These are phyloP conservation scores for Phortica okadai DNA, from an alignment of 2,888 invertebrate genomes.

Conservation along the genomic window DNA sequence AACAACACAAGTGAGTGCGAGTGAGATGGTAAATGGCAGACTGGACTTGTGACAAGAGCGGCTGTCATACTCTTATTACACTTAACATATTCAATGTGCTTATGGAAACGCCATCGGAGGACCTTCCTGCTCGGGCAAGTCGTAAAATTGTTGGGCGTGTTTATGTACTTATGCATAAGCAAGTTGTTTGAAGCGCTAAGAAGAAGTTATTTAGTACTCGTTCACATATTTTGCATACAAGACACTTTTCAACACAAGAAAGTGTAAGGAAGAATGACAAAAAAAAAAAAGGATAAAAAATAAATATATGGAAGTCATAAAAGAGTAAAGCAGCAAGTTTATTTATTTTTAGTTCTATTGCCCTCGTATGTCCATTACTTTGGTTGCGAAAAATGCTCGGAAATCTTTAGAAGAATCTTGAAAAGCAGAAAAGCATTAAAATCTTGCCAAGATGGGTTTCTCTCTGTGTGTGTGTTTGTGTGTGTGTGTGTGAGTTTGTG, in stretches of 20 bases:
- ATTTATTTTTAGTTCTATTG: not conserved
- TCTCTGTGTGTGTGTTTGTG: slow-evolving; percentile 5
- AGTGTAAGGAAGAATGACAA: not conserved
- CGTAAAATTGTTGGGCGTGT: slow-evolving; percentile 22
- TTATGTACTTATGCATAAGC: slow-evolving; percentile 15
- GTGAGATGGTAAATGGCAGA: not conserved
- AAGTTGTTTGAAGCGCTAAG: not conserved
- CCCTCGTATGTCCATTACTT: not conserved
- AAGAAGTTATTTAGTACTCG: slow-evolving; percentile 27
- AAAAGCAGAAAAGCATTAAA: slow-evolving; percentile 16
- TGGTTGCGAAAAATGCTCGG: not conserved
- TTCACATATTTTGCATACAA: slow-evolving; percentile 23
- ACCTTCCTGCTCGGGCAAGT: not conserved
- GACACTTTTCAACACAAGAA: slow-evolving; percentile 15
- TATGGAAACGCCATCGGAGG: not conserved
- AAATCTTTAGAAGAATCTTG: slow-evolving; percentile 26
- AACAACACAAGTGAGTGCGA: not conserved
- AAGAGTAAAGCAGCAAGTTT: not conserved
- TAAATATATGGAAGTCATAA: not conserved
- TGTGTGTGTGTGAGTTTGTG: not conserved
- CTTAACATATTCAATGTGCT: not conserved
- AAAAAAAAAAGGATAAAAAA: slow-evolving; percentile 16
- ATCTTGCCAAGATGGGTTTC: not conserved
- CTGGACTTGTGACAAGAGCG: not conserved
- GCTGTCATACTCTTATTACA: not conserved